Evolutionary conservation across 2,797 vertebrate species (phyloP), one percentile per base, ranked within the genome.

Genomic region (Peromyscus melanophrys): DNA sequence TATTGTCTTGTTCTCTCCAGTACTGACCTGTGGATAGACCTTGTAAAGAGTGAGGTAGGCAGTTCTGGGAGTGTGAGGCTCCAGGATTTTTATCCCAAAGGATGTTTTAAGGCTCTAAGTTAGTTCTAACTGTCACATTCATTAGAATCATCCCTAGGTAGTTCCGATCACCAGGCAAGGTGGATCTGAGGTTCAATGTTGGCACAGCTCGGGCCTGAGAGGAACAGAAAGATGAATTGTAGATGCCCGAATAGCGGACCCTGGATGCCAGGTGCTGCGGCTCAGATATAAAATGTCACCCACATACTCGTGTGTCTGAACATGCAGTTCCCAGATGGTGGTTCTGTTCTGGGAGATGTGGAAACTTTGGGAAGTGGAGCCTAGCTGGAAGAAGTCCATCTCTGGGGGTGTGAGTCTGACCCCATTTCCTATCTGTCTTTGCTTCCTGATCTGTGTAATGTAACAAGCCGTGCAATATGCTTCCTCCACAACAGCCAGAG

Each of bases 381-480:
- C 86, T 59, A 8, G 86, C 86, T 89, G 86, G 86, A 89, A 57
- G 55, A 76, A 76, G 71, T 76, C 52, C 52, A 43, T 89, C 71
- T 89, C 17, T 46, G 86, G 27, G 37, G 86, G 52, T 7, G 86
- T 89, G 55, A 76, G 55, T 37, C 55, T 5, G 55, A 89, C 71
- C 71, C 19, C 11, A 19, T 89, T 89, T 89, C 86, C 55, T 76
- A 10, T 46, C 71, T 59, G 37, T 23, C 69, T 61, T n/a, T 34
- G 69, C 71, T 89, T 89, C 71, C 86, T 76, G 86, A 34, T 61
- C 73, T 46, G 37, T 89, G 86, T 73, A 61, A 43, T 61, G 37
- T 61, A 61, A 46, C 86, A 61, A 61, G 29, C 55, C 5, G 1
- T 34, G 37, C 12, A 31, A 40, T 23, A 34, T 34, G 12, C 37